These are phyloP conservation scores for Engraulis encrasicolus DNA, from an alignment of 2,113 vertebrate genomes.

Conservation along the genomic window DNA sequence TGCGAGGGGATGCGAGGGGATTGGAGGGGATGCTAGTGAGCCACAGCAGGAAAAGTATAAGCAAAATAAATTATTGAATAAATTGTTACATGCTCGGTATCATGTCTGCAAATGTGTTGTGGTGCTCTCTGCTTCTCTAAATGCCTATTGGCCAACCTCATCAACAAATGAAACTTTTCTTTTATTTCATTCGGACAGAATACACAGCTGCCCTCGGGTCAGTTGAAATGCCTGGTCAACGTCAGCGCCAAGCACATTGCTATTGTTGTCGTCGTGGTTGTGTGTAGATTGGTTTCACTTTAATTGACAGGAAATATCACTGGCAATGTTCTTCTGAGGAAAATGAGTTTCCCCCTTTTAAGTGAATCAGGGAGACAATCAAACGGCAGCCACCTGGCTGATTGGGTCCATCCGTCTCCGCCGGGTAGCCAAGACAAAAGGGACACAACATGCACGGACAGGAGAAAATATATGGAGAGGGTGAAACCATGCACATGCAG, in stretches of 20 bases:
- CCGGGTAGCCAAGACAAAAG: background rate
- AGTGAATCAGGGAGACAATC: background rate
- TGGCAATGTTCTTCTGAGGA: background rate
- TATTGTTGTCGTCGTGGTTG: too few relatives aligned
- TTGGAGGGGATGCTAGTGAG: too few relatives aligned
- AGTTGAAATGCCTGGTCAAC: background rate
- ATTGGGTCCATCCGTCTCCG: background rate
- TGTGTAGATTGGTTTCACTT: background rate
- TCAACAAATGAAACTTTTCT: background rate
- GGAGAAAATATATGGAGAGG: background rate
- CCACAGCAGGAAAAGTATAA: too few relatives aligned
- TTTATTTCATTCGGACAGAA: background rate
- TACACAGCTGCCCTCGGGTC: background rate
- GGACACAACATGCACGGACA: background rate
- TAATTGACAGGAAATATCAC: slow-evolving; percentile 6
- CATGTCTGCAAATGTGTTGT: background rate
- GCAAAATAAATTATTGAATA: too few relatives aligned
- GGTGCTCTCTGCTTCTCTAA: background rate
- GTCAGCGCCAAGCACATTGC: background rate
- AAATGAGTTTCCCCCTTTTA: background rate
- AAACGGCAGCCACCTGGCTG: background rate
- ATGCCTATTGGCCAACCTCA: background rate
- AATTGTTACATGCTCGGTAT: background rate
- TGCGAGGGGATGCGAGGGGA: too few relatives aligned
- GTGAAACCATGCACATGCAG: background rate